A percentile compares a stretch with the other conserved stretches of the same genome.
Conservation (phyloP, 2,888 invertebrate species). For the Caenorhabditis virilis region DNA sequence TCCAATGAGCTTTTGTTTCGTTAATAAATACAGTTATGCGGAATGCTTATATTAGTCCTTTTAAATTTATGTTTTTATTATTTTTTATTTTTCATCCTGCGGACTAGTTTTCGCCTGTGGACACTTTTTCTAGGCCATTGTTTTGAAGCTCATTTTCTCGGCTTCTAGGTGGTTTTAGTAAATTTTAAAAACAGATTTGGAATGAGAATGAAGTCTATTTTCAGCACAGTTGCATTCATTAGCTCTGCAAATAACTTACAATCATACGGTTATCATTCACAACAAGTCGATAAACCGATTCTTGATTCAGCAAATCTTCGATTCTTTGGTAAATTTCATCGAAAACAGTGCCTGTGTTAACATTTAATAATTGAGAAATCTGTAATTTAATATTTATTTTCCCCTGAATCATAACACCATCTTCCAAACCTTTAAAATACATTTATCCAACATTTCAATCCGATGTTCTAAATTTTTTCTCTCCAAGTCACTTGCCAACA, state of each 20-base stretch:
- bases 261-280: conserved; percentile 28
- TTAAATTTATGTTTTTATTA: not conserved
- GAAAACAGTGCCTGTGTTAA: conserved; percentile 22
- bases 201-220: too few species aligned
- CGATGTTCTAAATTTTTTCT: conserved; percentile 28
- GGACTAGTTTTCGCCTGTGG: too few species aligned
- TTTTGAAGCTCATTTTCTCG: too few species aligned
- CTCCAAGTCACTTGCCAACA: conserved; percentile 31
- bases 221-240: too few species aligned
- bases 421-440: conserved; percentile 15
- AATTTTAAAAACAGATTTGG: too few species aligned
- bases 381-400: too few species aligned
- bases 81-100: not conserved
- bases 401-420: not conserved
- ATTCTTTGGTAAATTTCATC: conserved; percentile 28
- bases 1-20: too few species aligned
- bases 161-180: too few species aligned
- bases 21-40: too few species aligned
- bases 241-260: conserved; percentile 3
- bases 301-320: conserved; percentile 31
- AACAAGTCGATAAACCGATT: conserved; percentile 31
- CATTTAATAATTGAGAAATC: conserved; percentile 26
- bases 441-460: conserved; percentile 20
- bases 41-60: too few species aligned
- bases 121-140: too few species aligned